These are phyloP conservation scores for Etia nguti DNA, from an alignment of 2,113 vertebrate genomes.

Conservation along the genomic window DNA sequence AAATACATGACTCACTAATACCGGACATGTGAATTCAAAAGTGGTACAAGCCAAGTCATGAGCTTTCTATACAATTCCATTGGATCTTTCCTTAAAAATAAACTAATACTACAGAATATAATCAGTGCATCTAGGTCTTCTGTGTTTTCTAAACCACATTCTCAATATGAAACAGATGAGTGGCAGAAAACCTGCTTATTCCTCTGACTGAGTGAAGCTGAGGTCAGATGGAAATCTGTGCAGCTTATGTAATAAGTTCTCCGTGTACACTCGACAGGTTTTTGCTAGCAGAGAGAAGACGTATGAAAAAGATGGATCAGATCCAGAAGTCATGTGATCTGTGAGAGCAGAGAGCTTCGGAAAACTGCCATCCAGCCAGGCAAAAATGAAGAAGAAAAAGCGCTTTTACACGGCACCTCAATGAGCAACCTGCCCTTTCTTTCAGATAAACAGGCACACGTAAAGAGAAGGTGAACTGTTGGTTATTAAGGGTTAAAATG, in stretches of 20 bases:
- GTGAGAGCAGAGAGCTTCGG: background rate
- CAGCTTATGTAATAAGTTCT: background rate
- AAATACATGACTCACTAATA: background rate
- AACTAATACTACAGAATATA: fast-evolving
- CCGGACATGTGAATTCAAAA: background rate
- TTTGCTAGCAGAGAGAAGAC: background rate
- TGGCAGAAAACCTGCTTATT: background rate
- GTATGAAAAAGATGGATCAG: background rate
- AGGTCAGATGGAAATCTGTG: background rate
- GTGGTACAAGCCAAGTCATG: fast-evolving
- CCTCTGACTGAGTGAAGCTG: background rate
- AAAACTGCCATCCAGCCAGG: background rate
- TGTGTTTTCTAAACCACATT: background rate
- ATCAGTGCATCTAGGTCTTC: background rate
- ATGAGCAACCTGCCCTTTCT: background rate
- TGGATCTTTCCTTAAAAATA: background rate
- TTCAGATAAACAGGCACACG: background rate
- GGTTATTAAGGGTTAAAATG: background rate
- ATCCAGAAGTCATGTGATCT: background rate
- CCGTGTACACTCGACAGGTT: background rate
- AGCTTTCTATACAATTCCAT: fast-evolving
- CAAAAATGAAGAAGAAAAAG: background rate
- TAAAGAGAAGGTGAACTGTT: fast-evolving
- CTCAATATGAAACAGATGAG: background rate
- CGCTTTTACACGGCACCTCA: background rate